A percentile compares a stretch with the other conserved stretches of the same genome.
Conservation (phyloP, 2,888 invertebrate genomes). For the Mellilla xanthometata region DNA sequence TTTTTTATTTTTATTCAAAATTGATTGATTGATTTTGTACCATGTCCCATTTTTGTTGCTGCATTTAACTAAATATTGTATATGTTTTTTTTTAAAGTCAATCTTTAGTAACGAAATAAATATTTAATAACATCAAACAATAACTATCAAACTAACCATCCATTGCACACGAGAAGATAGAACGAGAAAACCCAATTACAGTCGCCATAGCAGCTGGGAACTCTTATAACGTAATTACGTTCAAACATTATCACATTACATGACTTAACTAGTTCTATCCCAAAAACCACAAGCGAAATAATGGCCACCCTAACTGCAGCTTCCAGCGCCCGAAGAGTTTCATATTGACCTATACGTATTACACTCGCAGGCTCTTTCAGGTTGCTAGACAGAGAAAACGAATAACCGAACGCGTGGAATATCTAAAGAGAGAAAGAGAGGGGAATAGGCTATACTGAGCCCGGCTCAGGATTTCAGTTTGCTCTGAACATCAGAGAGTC, state of each 20-base stretch:
- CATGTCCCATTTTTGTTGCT: no score
- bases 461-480: constrained; percentile 71
- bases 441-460: constrained; percentile 50
- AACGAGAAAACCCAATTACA: constrained; percentile 27
- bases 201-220: constrained; percentile 27
- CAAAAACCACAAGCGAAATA: constrained; percentile 23
- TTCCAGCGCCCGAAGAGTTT: constrained; percentile 79
- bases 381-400: constrained; percentile 54
- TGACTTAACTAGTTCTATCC: constrained; percentile 23
- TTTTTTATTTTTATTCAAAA: no score
- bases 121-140: no score
- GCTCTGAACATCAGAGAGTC: constrained; percentile 57
- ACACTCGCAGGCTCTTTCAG: constrained; percentile 70
- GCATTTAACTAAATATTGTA: no score
- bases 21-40: no score
- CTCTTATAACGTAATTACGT: constrained; percentile 20
- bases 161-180: no score
- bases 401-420: constrained; percentile 35
- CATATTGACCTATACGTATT: constrained; percentile 82
- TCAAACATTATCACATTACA: constrained; percentile 12
- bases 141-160: no score
- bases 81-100: no score
- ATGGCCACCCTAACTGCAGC: constrained; percentile 74
- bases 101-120: no score
- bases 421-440: constrained; percentile 48